Evolutionary conservation across 1,140 invertebrate species (phyloP).

Genomic region (Subanguina moxae): DNA sequence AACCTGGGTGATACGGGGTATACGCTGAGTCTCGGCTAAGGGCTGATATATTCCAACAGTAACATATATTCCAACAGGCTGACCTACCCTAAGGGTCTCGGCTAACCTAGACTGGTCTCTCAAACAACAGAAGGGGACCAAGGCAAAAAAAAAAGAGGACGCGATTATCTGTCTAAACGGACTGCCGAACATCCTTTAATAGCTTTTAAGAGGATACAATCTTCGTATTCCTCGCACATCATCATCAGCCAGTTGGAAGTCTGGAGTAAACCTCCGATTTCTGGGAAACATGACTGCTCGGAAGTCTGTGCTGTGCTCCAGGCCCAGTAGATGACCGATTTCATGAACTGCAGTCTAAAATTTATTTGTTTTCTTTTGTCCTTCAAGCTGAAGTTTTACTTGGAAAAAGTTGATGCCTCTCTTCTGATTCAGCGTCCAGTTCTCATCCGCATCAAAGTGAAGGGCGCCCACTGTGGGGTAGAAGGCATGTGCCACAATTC

Average conservation of each 20-base stretch:
- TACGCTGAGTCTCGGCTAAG: no score
- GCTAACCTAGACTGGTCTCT: no score
- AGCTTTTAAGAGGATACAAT: constrained; percentile 19
- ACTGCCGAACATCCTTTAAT: no score
- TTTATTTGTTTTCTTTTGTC: no score
- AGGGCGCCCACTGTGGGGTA: constrained; percentile 54
- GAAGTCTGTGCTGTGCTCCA: constrained; percentile 53
- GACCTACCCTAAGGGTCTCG: no score
- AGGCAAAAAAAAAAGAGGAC: no score
- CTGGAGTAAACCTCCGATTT: constrained; percentile 43
- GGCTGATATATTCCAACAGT: no score
- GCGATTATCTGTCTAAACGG: no score
- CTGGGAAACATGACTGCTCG: constrained; percentile 53
- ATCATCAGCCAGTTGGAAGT: constrained; percentile 43
- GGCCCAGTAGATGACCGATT: constrained; percentile 56
- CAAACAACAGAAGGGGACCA: no score
- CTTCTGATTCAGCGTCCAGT: constrained; percentile 51
- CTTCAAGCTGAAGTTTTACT: constrained; percentile 5
- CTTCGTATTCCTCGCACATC: constrained; percentile 45
- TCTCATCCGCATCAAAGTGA: constrained; percentile 58
- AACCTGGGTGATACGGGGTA: no score
- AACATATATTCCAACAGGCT: no score
- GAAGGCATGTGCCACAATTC: constrained; percentile 50
- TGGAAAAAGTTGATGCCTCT: constrained; percentile 54
- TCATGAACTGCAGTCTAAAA: constrained; percentile 55